A percentile compares a stretch with the other conserved stretches of the same genome.
Conservation (phyloP, 2,888 invertebrate species). For the Luperina testacea region DNA sequence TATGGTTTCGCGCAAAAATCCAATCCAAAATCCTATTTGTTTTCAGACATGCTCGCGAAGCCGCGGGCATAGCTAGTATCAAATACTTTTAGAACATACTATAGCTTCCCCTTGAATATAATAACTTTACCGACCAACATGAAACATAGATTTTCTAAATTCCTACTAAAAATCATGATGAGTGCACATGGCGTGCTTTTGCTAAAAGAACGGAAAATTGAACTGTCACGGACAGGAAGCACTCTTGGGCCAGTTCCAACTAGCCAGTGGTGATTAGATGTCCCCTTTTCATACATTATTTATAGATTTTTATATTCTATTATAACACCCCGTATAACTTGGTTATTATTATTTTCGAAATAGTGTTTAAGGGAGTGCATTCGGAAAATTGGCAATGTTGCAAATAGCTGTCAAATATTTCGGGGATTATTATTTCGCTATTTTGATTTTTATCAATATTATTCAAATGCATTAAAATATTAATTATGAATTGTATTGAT, state of each 20-base stretch:
- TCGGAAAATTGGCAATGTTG: too few species aligned
- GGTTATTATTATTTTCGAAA: too few species aligned
- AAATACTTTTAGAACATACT: neutral
- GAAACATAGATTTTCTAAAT: conserved; percentile 6
- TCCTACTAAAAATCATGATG: conserved; percentile 43
- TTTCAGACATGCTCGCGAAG: too few species aligned
- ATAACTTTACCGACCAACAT: neutral
- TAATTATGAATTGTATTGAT: too few species aligned
- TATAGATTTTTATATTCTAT: conserved; percentile 42
- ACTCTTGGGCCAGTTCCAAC: conserved; percentile 72
- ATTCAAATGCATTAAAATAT: too few species aligned
- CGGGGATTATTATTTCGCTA: too few species aligned
- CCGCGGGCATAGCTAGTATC: neutral
- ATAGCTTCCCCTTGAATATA: neutral
- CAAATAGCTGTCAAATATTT: too few species aligned
- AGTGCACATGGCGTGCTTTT: conserved; percentile 38
- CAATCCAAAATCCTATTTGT: too few species aligned
- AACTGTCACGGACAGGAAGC: conserved; percentile 74
- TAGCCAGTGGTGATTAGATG: conserved; percentile 71
- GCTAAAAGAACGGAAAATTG: conserved; percentile 72
- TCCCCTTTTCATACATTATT: conserved; percentile 65
- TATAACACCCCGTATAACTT: neutral
- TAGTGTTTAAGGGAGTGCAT: too few species aligned
- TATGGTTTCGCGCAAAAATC: too few species aligned
- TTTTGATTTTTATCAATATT: too few species aligned